A percentile compares a stretch with the other conserved stretches of the same genome.
Evolutionary conservation across 1,140 invertebrate genomes (phyloP).

Genomic region (Diabrotica virgifera): DNA sequence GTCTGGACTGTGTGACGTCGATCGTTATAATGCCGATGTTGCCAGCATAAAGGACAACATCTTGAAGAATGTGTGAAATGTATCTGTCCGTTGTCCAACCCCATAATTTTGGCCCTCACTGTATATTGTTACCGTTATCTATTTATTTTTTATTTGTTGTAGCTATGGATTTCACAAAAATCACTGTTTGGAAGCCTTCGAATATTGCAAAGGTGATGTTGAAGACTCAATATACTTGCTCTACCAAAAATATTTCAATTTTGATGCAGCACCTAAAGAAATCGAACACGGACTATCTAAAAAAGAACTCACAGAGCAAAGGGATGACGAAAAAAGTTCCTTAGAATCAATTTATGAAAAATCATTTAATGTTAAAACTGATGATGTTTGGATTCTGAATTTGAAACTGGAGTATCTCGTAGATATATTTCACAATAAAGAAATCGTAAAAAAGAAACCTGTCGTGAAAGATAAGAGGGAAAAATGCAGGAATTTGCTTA

Average conservation of each 20-base stretch:
- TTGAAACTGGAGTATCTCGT: slow-evolving; percentile 66
- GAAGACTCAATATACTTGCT: slow-evolving; percentile 66
- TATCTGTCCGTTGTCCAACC: too few species aligned
- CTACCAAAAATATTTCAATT: slow-evolving; percentile 65
- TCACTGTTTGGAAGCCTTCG: slow-evolving; percentile 71
- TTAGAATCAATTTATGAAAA: slow-evolving; percentile 72
- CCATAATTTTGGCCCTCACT: too few species aligned
- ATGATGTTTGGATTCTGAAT: slow-evolving; percentile 64
- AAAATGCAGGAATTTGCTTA: slow-evolving; percentile 64
- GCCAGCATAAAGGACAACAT: too few species aligned
- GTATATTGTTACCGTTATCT: too few species aligned
- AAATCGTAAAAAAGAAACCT: slow-evolving; percentile 32
- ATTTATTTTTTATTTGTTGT: slow-evolving; percentile 36
- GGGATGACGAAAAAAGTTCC: slow-evolving; percentile 66
- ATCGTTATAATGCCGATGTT: too few species aligned
- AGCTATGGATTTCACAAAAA: slow-evolving; percentile 67
- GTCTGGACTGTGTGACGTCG: too few species aligned
- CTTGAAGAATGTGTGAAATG: too few species aligned
- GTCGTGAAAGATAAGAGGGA: slow-evolving; percentile 55
- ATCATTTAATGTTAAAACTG: slow-evolving; percentile 63
- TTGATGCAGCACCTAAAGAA: slow-evolving; percentile 43
- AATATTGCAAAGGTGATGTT: slow-evolving; percentile 59
- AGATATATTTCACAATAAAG: slow-evolving; percentile 57
- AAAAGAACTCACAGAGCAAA: slow-evolving; percentile 60
- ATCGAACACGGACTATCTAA: slow-evolving; percentile 47